These are phyloP conservation scores for Alligator mississippiensis DNA, from an alignment of 2,113 vertebrate species.

Conservation along the genomic window DNA sequence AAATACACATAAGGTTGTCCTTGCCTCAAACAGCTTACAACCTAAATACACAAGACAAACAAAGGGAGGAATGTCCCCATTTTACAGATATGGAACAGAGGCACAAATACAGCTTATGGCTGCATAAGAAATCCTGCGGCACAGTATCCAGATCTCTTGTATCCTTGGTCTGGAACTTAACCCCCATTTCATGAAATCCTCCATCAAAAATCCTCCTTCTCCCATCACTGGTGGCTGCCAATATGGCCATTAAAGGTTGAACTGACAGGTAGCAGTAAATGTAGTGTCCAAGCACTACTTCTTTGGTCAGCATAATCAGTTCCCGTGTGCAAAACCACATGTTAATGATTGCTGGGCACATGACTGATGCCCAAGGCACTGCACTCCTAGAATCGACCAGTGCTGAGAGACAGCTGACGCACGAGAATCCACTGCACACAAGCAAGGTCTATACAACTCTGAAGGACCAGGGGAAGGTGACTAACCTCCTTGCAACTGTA, in stretches of 20 bases:
- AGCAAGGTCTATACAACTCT: neutral
- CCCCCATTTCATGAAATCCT: neutral
- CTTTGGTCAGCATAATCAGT: neutral
- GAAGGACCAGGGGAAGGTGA: neutral
- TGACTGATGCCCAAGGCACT: too few relatives aligned
- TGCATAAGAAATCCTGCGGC: neutral
- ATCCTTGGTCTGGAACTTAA: neutral
- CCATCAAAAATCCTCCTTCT: neutral
- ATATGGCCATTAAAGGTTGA: neutral
- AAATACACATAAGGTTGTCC: neutral
- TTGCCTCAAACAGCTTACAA: neutral
- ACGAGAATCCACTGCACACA: neutral
- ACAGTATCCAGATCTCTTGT: neutral
- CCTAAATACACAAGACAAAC: neutral
- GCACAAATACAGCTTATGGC: neutral
- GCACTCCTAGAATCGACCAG: too few relatives aligned
- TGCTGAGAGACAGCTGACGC: neutral
- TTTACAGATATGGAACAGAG: neutral
- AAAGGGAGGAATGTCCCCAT: neutral
- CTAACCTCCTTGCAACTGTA: neutral
- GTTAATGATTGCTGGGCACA: neutral
- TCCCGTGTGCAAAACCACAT: neutral
- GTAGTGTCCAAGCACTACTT: neutral
- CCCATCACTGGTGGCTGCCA: neutral
- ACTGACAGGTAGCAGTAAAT: neutral